phyloP scores from a whole-genome alignment of 2,888 invertebrate species.

The Cyclophora punctaria region DNA sequence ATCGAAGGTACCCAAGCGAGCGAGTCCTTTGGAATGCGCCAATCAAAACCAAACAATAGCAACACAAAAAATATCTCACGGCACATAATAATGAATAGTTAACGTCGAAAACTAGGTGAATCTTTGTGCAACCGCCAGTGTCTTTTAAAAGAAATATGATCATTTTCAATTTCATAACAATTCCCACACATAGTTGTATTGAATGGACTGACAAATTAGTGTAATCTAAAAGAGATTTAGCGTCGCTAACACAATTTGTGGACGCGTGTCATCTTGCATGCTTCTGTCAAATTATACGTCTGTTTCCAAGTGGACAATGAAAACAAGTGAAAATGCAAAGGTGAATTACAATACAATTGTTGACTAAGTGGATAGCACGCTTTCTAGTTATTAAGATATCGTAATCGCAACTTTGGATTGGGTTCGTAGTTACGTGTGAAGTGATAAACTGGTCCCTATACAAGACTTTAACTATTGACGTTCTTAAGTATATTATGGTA shows the following conservation, averaged over 20 bases:
- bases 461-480: too few species aligned
- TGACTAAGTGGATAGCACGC: constrained; percentile 9
- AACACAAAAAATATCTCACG: constrained; percentile 66
- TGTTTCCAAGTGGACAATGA: constrained; percentile 44
- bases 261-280: constrained; percentile 45
- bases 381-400: constrained; percentile 14
- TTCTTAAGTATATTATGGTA: too few species aligned
- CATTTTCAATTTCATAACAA: constrained; percentile 73
- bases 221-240: constrained; percentile 70
- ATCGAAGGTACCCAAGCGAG: constrained; percentile 23
- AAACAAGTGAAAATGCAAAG: constrained; percentile 18
- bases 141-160: constrained; percentile 75
- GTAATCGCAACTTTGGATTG: constrained; percentile 3
- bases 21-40: constrained; percentile 60
- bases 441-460: too few species aligned
- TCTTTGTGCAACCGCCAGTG: constrained; percentile 71
- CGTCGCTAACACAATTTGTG: constrained; percentile 36
- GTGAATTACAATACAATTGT: constrained; percentile 14
- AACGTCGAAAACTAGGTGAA: constrained; percentile 75
- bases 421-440: too few species aligned
- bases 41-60: constrained; percentile 65
- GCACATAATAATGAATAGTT: constrained; percentile 72
- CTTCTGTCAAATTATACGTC: constrained; percentile 42
- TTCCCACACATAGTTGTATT: constrained; percentile 62
- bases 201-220: constrained; percentile 69